Base-by-base conservation (phyloP, 2,888 invertebrate species). In the Horisme vitalbata region DNA sequence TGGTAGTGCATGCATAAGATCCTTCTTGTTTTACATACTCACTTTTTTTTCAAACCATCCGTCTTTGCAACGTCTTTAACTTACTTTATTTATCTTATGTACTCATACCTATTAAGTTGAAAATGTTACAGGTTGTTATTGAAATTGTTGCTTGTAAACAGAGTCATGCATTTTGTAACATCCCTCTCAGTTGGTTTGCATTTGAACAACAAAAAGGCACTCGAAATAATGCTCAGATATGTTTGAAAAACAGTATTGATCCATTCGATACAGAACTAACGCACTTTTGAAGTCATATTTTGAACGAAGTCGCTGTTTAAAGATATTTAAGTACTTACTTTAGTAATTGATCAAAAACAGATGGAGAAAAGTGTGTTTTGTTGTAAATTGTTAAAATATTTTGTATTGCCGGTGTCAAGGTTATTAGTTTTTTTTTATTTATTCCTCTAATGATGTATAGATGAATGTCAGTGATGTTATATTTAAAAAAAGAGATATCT, bases 341-440 rank as follows among this genome's bases (percentile, higher is more conserved):
- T 6, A 12, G 11, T 12, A 18, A 15, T 26, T 20, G 7, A 4
- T 24, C 6, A 11, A 18, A 9, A 15, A 35, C 2, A 24, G 28
- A 44, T 37, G 45, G 35, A 20, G 7, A 33, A 3, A 37, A 37
- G 45, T 11, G 2, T 57, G 33, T 57, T 55, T 52, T 65, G 45
- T 38, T 43, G 55, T 20, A 66, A 63, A 41, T 36, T 65, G 33
- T 49, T 65, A 28, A 68, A 63, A 64, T 66, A 63, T 57, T 52
- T 68, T 13, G 26, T 65, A n/a, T 38, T 45, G 43, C 66, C 68
- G 1, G 38, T 65, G 20, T 23, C 63, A 63, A 75, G 74, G 79
- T 79, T 60, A 0, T 23, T 15, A 23, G 37, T 20, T 18, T 23
- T 6, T 3, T n/a, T n/a, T n/a, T n/a, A n/a, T n/a, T n/a, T n/a